Evolutionary conservation across 2,113 vertebrate genomes (phyloP).

Genomic region (Blennius ocellaris): DNA sequence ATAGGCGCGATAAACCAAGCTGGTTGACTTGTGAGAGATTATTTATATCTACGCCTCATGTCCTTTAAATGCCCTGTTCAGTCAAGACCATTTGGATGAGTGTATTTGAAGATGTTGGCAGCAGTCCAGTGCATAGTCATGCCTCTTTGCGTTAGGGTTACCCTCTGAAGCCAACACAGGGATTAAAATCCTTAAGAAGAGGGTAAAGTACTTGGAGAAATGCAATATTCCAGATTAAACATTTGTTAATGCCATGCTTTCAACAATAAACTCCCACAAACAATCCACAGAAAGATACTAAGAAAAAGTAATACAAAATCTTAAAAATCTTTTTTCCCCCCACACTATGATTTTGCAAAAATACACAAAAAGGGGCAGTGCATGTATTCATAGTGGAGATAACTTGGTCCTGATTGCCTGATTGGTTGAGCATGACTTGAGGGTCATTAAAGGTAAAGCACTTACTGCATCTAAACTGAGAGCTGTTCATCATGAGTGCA

Average conservation of each 20-base stretch:
- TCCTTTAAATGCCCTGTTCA: conserved; percentile 49
- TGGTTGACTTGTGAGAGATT: conserved; percentile 44
- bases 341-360: no score
- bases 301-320: no score
- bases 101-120: conserved; percentile 35
- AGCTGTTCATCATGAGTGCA: conserved; percentile 12
- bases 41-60: conserved; percentile 42
- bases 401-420: not conserved
- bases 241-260: conserved; percentile 6
- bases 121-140: conserved; percentile 31
- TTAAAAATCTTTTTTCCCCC: no score
- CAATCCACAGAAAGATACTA: not conserved
- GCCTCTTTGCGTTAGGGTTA: conserved; percentile 37
- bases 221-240: conserved; percentile 11
- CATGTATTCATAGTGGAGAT: not conserved
- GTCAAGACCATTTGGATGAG: conserved; percentile 39
- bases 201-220: conserved; percentile 22
- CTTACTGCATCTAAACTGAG: conserved; percentile 1
- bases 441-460: conserved; percentile 15
- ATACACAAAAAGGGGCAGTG: no score
- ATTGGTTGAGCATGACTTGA: conserved; percentile 13
- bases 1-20: conserved; percentile 56
- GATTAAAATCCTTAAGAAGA: conserved; percentile 42
- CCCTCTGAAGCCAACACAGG: conserved; percentile 38
- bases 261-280: not conserved